phyloP scores from a whole-genome alignment of 2,888 invertebrate species.

The Erebia ligea region DNA sequence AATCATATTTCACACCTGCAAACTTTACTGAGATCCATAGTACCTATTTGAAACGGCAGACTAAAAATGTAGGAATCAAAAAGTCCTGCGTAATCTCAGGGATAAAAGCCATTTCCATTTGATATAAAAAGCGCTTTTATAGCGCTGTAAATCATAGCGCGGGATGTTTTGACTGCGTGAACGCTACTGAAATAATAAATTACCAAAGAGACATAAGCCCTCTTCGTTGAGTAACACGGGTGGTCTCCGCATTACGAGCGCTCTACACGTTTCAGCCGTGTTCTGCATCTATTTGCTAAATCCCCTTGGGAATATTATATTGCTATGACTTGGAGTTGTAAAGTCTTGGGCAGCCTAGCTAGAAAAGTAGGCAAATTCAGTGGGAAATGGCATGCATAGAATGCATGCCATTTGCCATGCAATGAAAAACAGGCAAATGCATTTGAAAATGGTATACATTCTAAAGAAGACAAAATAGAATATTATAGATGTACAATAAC shows the following conservation, averaged over 20 bases:
- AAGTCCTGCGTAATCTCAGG: slow-evolving; percentile 68
- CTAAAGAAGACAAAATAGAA: too few species aligned
- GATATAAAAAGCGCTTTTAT: slow-evolving; percentile 78
- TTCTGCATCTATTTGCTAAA: slow-evolving; percentile 23
- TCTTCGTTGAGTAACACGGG: slow-evolving; percentile 66
- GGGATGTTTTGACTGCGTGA: slow-evolving; percentile 79
- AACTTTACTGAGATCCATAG: neutral
- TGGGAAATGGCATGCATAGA: neutral
- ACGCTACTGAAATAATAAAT: slow-evolving; percentile 79
- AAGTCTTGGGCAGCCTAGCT: neutral
- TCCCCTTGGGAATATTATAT: slow-evolving; percentile 17
- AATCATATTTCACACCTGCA: neutral
- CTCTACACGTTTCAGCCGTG: slow-evolving; percentile 23
- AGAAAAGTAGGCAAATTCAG: neutral
- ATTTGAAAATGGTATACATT: too few species aligned
- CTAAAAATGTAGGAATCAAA: slow-evolving; percentile 57
- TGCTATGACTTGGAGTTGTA: neutral
- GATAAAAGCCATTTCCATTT: slow-evolving; percentile 79
- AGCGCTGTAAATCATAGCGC: slow-evolving; percentile 76
- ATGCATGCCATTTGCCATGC: too few species aligned
- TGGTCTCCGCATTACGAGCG: slow-evolving; percentile 62
- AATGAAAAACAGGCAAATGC: too few species aligned
- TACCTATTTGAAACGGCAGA: slow-evolving; percentile 22
- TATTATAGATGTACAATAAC: too few species aligned
- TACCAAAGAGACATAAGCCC: slow-evolving; percentile 71